Evolutionary conservation across 1,140 invertebrate genomes (phyloP), one percentile per base, ranked within the genome.

Genomic region (Dryas iulia): DNA sequence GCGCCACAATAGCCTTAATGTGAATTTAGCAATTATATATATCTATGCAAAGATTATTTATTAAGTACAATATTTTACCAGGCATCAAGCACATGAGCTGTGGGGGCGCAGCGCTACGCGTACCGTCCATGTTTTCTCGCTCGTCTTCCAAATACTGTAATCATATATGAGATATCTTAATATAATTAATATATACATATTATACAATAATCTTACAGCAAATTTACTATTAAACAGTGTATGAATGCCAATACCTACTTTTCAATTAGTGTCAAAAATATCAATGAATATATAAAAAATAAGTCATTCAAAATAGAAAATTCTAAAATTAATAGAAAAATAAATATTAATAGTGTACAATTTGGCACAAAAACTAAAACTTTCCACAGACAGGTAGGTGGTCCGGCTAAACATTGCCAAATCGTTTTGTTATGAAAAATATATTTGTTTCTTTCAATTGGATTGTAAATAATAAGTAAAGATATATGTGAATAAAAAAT

Each of bases 71-170:
- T 47, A 21, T 47, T 18, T 62, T 53, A 92, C 91, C 92, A 56
- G 92, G 92, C 92, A 92, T 92, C 14, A 92, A 81, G 61, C 92
- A 92, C 90, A 92, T 92, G 28, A 92, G 86, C 62, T 92, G 92
- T 10, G 91, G 92, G 59, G 89, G 87, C 30, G 89, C 74, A 18
- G 79, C 81, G 28, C 74, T 89, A 31, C 89, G 82, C 53, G 90
- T 82, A 30, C 90, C 90, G 66, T 91, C 90, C 71, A 85, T 79
- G 73, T 91, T 92, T 30, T 92, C 92, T 52, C 90, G 73, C 59
- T 92, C 92, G 63, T 91, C 89, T 52, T 89, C 89, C 62, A 92
- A 70, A 67, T 89, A 92, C 90, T 92, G 84, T 56, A 92, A 56
- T 6, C 14, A 39, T 39, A 18, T 2, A 39, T 14, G n/a, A 14